Conservation (phyloP, 2,888 invertebrate genomes). For the Scaptomyza caliginosa region DNA sequence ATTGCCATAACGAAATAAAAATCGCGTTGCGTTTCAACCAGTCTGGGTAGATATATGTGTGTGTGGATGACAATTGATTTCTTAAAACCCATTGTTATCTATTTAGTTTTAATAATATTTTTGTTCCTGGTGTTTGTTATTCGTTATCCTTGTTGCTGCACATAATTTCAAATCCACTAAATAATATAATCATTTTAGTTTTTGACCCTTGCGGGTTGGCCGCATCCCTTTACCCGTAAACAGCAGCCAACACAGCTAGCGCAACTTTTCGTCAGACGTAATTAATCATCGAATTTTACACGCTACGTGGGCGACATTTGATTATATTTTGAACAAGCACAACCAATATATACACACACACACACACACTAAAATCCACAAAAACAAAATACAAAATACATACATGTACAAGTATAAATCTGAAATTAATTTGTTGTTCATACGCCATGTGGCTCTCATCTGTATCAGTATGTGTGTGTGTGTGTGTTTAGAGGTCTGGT, state of each 20-base stretch:
- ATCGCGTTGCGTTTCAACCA: conserved; percentile 8
- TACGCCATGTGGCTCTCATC: conserved; percentile 48
- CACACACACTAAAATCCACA: conserved; percentile 9
- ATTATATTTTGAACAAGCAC: conserved; percentile 55
- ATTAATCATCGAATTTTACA: conserved; percentile 71
- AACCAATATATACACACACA: conserved; percentile 10
- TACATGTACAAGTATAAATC: conserved; percentile 53
- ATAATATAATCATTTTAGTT: conserved; percentile 13
- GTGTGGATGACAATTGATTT: neutral
- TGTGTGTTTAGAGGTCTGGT: conserved; percentile 45
- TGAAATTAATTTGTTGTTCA: conserved; percentile 75
- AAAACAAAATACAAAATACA: conserved; percentile 16
- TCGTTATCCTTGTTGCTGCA: neutral
- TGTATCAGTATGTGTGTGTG: conserved; percentile 19
- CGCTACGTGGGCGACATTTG: conserved; percentile 62
- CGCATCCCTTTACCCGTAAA: neutral
- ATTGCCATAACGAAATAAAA: conserved; percentile 39
- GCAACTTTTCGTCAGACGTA: conserved; percentile 48
- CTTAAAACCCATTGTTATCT: neutral
- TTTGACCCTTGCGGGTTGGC: conserved; percentile 18
- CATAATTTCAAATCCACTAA: neutral
- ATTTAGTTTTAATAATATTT: neutral
- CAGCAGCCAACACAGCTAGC: neutral
- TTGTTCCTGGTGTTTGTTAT: neutral
- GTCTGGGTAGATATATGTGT: neutral